Base-by-base conservation (phyloP, 2,113 vertebrate genomes). In the Dolichallabes microphthalmus region DNA sequence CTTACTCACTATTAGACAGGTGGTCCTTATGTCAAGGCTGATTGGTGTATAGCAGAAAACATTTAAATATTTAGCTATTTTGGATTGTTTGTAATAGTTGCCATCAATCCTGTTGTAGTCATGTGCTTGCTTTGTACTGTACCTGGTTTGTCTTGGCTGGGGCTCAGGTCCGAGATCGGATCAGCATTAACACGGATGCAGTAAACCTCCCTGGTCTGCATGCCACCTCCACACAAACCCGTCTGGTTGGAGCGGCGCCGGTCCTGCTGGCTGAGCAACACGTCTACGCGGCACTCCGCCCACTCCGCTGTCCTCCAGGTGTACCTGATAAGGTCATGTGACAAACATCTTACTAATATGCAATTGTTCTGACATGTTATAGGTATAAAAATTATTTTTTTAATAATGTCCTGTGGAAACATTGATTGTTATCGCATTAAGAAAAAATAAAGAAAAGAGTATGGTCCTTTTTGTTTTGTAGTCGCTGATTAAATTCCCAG, bases 241-340 rank as follows among this genome's bases (percentile, higher is more conserved):
- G 98, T 98, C 89, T 97, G 95, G 88, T 99, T 99, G 73, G 94
- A 94, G 9, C 98, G 92, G 35, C 98, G 93, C 88, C 96, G 96
- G 91, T 99, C 97, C 90, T 99, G 98, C 35, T 99, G 98, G 88
- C 96, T 97, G 1, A 99, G 96, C 90, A 99, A 91, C 50, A 94
- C 89, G 89, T 99, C 98, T 0, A 98, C 96, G 0, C 96, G 95
- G 77, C 98, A 99, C 82, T 99, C 97, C 0, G 95, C 96, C 98
- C 98, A 99, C 89, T 99, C 98, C 0, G 97, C 96, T 76, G 95
- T 96, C 88, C 95, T 95, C 98, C 98, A 99, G 14, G 93, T 73
- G 57, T 83, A 83, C 27, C 82, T 84, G 50, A 39, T 79, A 57
- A 71, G 27, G 55, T 61, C 82, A 84, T 45, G n/a, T 50, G 27